Evolutionary conservation across 2,888 invertebrate species (phyloP).

Genomic region (Nomada ferruginata): DNA sequence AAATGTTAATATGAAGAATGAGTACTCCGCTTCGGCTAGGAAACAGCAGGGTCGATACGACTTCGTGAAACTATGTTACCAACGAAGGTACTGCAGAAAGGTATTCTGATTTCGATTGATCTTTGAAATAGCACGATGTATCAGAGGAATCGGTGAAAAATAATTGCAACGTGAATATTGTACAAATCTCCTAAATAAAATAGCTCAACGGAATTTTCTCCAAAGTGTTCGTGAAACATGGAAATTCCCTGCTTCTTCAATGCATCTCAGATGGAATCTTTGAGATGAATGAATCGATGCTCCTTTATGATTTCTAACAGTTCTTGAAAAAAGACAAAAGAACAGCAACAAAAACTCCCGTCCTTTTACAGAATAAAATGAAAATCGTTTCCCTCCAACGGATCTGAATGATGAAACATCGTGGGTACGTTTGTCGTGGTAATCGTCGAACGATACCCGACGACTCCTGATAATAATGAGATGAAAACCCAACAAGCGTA

Average conservation of each 20-base stretch:
- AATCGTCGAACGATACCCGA: slow-evolving; percentile 22
- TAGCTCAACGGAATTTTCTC: too few species aligned
- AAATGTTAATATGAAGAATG: slow-evolving; percentile 40
- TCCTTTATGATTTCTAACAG: not conserved
- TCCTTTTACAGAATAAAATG: not conserved
- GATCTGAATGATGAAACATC: slow-evolving; percentile 13
- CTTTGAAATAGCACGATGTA: too few species aligned
- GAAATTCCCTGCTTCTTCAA: too few species aligned
- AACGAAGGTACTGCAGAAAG: not conserved
- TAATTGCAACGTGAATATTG: too few species aligned
- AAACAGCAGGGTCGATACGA: slow-evolving; percentile 44
- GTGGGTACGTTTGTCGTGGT: slow-evolving; percentile 20
- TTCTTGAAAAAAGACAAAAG: too few species aligned
- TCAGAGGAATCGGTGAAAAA: too few species aligned
- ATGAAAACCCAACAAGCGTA: slow-evolving; percentile 64
- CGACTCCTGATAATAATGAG: slow-evolving; percentile 41
- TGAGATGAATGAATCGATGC: not conserved
- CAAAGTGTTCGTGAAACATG: too few species aligned
- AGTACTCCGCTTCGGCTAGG: slow-evolving; percentile 43
- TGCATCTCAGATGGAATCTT: too few species aligned
- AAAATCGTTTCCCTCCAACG: not conserved
- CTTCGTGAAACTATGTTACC: not conserved
- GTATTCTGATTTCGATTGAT: not conserved
- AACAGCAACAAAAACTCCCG: too few species aligned
- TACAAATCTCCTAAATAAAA: too few species aligned